phyloP scores from a whole-genome alignment of 2,797 vertebrate genomes.

The Vultur gryphus region DNA sequence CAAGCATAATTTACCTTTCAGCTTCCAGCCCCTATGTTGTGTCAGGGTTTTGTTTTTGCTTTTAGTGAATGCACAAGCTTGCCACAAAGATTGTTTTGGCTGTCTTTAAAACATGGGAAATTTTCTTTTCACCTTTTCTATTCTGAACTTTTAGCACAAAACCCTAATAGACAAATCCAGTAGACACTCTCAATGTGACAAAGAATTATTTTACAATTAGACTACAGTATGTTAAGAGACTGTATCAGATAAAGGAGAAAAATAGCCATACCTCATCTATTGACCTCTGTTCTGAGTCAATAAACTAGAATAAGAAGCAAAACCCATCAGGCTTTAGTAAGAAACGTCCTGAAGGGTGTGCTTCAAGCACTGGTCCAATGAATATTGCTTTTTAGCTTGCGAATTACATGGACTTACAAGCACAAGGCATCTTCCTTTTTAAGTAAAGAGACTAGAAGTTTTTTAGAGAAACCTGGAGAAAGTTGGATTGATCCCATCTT shows the following conservation, averaged over 20 bases:
- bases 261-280: neutral
- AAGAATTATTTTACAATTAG: neutral
- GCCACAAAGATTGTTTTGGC: neutral
- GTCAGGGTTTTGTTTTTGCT: slow-evolving; percentile 7
- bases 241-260: neutral
- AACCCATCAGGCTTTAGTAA: neutral
- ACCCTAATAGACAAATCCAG: neutral
- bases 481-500: neutral
- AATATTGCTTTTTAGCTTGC: neutral
- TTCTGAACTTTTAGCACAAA: neutral
- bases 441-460: neutral
- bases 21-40: neutral
- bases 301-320: neutral
- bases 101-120: neutral
- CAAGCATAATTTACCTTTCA: slow-evolving; percentile 40
- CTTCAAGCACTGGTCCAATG: neutral
- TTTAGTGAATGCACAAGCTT: neutral
- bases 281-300: neutral
- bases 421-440: neutral
- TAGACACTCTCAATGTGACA: neutral
- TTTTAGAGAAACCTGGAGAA: neutral
- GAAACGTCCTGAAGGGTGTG: neutral
- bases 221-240: neutral
- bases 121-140: neutral
- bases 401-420: neutral